phyloP scores from a whole-genome alignment of 2,113 vertebrate species.

The Indri indri region DNA sequence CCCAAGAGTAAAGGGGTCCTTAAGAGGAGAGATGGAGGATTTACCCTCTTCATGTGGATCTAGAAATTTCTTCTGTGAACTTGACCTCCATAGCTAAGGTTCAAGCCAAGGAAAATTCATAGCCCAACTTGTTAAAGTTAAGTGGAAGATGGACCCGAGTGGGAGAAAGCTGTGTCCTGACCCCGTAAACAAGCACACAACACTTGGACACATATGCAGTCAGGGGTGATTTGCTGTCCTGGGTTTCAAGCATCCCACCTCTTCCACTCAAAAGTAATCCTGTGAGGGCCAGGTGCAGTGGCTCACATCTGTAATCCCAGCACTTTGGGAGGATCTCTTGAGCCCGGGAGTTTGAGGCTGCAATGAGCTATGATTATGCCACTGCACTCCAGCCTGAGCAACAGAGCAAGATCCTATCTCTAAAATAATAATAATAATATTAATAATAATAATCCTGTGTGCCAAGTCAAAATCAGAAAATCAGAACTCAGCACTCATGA shows the following conservation, averaged over 20 bases:
- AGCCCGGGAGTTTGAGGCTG: too few relatives aligned
- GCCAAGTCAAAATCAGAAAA: neutral
- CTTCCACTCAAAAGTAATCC: neutral
- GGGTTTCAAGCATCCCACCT: neutral
- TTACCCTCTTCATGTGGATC: neutral
- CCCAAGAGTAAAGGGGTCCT: neutral
- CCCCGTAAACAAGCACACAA: neutral
- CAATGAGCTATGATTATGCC: too few relatives aligned
- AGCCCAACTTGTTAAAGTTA: neutral
- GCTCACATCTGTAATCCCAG: too few relatives aligned
- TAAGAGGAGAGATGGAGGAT: neutral
- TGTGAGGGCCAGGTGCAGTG: neutral
- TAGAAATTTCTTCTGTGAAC: neutral
- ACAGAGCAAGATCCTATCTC: too few relatives aligned
- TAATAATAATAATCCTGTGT: neutral
- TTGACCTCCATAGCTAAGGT: neutral
- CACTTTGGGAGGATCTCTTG: too few relatives aligned
- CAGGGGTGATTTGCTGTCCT: neutral
- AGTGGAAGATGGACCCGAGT: neutral
- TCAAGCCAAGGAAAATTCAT: neutral
- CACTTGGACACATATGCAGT: neutral
- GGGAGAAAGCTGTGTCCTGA: neutral
- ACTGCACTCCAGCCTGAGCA: too few relatives aligned
- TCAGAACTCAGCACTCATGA: neutral
- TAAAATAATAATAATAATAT: neutral